Percentiles rank a stretch among this genome's conserved stretches.
phyloP scores from a whole-genome alignment of 2,797 vertebrate genomes.

The Gallirallus australis region DNA sequence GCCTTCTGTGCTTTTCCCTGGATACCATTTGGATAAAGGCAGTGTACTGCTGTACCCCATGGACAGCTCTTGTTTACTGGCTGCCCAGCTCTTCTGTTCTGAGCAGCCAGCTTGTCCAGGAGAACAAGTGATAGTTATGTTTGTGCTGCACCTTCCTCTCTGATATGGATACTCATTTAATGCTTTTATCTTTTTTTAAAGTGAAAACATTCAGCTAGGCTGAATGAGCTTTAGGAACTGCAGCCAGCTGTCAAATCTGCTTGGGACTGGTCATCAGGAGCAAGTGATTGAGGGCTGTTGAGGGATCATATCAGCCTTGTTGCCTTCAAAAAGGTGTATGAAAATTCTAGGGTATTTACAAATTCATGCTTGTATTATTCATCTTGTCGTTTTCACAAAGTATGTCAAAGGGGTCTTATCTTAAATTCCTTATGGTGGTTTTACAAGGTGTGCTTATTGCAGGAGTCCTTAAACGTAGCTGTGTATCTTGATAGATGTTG shows the following conservation, averaged over 20 bases:
- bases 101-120: background rate
- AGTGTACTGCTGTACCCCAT: background rate
- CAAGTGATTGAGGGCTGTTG: background rate
- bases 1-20: background rate
- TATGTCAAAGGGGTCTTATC: background rate
- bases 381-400: background rate
- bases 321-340: background rate
- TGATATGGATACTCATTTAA: background rate
- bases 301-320: background rate
- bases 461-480: background rate
- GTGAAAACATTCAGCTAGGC: background rate
- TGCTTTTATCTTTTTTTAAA: background rate
- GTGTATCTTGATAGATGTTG: background rate
- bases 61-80: background rate
- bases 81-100: background rate
- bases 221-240: background rate
- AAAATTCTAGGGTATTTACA: background rate
- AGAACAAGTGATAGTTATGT: background rate
- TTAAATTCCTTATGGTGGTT: background rate
- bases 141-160: background rate
- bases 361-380: background rate
- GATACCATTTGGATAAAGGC: background rate
- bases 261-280: background rate
- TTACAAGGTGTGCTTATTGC: background rate
- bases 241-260: background rate